phyloP scores from a whole-genome alignment of 2,113 vertebrate genomes.

The Irena cyanogastra region DNA sequence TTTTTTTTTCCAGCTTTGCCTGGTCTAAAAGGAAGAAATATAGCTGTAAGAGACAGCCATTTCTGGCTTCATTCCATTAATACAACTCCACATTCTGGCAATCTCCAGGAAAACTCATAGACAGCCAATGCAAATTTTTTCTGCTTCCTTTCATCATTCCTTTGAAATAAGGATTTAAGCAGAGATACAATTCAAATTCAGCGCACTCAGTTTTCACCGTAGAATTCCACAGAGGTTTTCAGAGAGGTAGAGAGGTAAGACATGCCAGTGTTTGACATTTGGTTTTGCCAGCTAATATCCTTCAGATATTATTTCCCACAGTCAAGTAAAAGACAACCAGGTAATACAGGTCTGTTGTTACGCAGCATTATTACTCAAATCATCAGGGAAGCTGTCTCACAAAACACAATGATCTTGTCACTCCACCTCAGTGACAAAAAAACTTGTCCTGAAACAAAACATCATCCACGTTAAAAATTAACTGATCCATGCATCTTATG shows the following conservation, averaged over 20 bases:
- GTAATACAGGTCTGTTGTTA: neutral
- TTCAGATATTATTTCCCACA: neutral
- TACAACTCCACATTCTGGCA: neutral
- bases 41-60: neutral
- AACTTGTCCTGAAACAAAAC: neutral
- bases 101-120: neutral
- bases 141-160: neutral
- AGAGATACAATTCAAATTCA: neutral
- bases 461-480: neutral
- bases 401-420: neutral
- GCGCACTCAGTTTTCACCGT: neutral
- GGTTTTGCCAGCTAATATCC: neutral
- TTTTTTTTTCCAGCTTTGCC: neutral
- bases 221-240: neutral
- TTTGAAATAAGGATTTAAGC: neutral
- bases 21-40: neutral
- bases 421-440: neutral
- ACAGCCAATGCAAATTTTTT: neutral
- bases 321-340: neutral
- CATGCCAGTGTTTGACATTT: neutral
- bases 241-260: neutral
- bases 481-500: accelerated
- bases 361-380: neutral
- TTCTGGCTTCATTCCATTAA: neutral
- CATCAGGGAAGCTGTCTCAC: neutral